Evolutionary conservation across 2,113 vertebrate genomes (phyloP).

Genomic region (Misgurnus anguillicaudatus): DNA sequence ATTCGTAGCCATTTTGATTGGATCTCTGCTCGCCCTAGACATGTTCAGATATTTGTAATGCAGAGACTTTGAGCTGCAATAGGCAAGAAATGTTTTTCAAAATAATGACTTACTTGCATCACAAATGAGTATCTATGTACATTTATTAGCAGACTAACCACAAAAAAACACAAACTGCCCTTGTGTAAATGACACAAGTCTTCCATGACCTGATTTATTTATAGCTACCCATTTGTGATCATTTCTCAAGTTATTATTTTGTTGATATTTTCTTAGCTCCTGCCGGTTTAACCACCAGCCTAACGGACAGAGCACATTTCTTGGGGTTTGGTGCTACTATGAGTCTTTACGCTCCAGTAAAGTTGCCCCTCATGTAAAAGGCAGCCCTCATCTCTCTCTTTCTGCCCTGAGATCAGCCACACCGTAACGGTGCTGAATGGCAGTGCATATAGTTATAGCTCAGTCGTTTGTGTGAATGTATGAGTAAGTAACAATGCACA

Average conservation of each 20-base stretch:
- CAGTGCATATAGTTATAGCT: conserved; percentile 28
- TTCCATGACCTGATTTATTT: not conserved
- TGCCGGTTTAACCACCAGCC: conserved; percentile 13
- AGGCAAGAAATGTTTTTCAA: not conserved
- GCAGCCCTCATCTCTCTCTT: conserved; percentile 18
- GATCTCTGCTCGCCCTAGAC: not conserved
- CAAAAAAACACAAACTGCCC: not conserved
- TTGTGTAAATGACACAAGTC: not conserved
- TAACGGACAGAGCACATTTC: conserved; percentile 13
- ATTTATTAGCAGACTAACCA: not conserved
- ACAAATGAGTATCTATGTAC: not conserved
- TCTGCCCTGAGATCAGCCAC: conserved; percentile 12
- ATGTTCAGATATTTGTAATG: not conserved
- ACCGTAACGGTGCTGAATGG: conserved; percentile 43
- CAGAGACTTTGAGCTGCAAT: not conserved
- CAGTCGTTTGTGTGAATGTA: conserved; percentile 13
- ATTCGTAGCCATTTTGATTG: not conserved
- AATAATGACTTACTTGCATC: not conserved
- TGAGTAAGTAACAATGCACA: not conserved
- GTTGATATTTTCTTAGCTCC: not conserved
- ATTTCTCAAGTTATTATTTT: not conserved
- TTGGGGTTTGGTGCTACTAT: conserved; percentile 49
- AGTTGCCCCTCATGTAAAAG: not conserved
- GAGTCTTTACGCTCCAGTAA: conserved; percentile 42
- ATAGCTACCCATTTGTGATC: not conserved